A percentile compares a stretch with the other conserved stretches of the same genome.
Evolutionary conservation across 2,888 invertebrate species (phyloP).

Genomic region (Macrosiphum euphorbiae): DNA sequence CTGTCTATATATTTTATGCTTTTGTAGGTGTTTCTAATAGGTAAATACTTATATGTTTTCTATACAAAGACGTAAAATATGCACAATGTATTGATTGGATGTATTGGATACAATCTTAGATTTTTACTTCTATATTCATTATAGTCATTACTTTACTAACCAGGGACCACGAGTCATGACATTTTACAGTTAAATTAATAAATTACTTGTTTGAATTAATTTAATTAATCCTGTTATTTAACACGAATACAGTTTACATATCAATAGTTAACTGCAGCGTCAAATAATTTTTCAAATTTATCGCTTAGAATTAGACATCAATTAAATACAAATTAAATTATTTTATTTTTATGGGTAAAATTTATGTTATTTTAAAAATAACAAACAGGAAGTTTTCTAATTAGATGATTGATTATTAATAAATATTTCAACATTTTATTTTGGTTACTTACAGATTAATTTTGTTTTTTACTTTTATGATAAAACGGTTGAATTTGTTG

Average conservation of each 20-base stretch:
- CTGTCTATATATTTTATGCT: not conserved
- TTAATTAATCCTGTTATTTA: not conserved
- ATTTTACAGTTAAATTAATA: not conserved
- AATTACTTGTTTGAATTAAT: not conserved
- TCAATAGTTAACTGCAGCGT: not conserved
- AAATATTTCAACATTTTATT: not conserved
- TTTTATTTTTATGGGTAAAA: not conserved
- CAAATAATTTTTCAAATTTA: not conserved
- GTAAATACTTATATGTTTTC: not conserved
- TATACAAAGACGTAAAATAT: too few relatives aligned
- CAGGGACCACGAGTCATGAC: not conserved
- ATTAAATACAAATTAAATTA: not conserved
- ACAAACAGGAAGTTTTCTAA: not conserved
- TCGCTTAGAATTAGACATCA: not conserved
- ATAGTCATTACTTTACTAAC: not conserved
- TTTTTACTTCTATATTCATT: not conserved
- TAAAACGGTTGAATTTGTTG: not conserved
- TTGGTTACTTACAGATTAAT: not conserved
- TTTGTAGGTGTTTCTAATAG: not conserved
- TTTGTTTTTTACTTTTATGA: not conserved
- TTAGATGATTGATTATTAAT: not conserved
- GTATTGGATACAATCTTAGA: not conserved
- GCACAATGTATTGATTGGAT: too few relatives aligned
- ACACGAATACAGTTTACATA: not conserved
- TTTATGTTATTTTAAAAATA: not conserved